These are phyloP conservation scores for Neoaliturus tenellus DNA, from an alignment of 2,888 invertebrate species.

Conservation along the genomic window DNA sequence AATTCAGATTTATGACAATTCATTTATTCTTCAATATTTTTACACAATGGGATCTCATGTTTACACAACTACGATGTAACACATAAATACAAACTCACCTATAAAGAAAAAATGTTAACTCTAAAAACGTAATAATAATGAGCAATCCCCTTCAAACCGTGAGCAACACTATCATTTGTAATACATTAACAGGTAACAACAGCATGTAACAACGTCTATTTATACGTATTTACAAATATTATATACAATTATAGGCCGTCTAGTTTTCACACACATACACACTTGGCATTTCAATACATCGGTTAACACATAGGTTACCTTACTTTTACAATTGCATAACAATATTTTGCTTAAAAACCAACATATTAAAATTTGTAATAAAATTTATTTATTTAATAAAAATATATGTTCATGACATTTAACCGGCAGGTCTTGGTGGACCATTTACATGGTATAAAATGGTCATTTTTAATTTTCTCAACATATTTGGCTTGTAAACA, in stretches of 20 bases:
- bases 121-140: conserved; percentile 32
- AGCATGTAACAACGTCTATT: conserved; percentile 8
- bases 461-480: too few species aligned
- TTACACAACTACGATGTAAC: background rate
- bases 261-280: conserved; percentile 16
- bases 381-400: too few species aligned
- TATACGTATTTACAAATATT: conserved; percentile 35
- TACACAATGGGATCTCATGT: background rate
- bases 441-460: too few species aligned
- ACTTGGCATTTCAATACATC: background rate
- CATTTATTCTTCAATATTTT: too few species aligned
- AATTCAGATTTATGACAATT: too few species aligned
- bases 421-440: too few species aligned
- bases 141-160: conserved; percentile 30
- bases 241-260: conserved; percentile 45
- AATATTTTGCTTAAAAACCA: background rate
- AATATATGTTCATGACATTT: too few species aligned
- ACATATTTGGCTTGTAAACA: too few species aligned
- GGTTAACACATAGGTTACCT: background rate
- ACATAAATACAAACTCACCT: background rate
- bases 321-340: background rate
- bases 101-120: conserved; percentile 9
- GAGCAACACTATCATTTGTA: conserved; percentile 47
- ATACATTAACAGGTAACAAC: conserved; percentile 36
- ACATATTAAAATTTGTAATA: too few species aligned